Evolutionary conservation across 2,113 vertebrate genomes (phyloP).

Genomic region (Lota lota): DNA sequence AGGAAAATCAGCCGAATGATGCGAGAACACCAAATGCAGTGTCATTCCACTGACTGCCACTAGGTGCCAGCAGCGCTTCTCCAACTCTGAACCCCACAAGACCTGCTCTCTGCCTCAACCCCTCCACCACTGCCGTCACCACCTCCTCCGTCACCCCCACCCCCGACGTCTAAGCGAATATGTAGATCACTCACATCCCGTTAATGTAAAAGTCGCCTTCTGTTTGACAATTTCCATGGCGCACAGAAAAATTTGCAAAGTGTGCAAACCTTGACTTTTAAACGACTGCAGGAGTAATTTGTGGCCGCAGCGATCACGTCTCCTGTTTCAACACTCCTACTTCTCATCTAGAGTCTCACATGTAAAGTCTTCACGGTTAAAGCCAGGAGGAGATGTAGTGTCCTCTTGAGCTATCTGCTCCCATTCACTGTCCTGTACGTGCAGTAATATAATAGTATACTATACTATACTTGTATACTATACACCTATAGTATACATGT

Average conservation of each 20-base stretch:
- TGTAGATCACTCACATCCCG: slow-evolving; percentile 76
- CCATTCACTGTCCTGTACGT: slow-evolving; percentile 39
- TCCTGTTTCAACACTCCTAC: slow-evolving; percentile 40
- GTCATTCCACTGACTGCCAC: slow-evolving; percentile 63
- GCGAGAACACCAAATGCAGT: slow-evolving; percentile 27
- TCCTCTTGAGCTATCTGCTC: slow-evolving; percentile 22
- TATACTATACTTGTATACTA: too few relatives aligned
- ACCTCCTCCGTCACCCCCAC: neutral
- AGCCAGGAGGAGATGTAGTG: slow-evolving; percentile 40
- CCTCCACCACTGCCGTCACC: neutral
- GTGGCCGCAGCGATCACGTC: slow-evolving; percentile 76
- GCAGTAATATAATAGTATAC: slow-evolving; percentile 37
- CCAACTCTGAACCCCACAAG: slow-evolving; percentile 50
- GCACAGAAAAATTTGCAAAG: slow-evolving; percentile 78
- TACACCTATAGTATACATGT: too few relatives aligned
- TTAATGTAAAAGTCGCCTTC: slow-evolving; percentile 72
- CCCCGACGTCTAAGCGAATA: slow-evolving; percentile 58
- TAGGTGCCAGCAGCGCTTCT: slow-evolving; percentile 73
- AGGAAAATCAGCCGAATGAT: too few relatives aligned
- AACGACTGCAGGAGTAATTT: slow-evolving; percentile 64
- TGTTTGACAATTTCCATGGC: slow-evolving; percentile 73
- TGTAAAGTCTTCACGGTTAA: slow-evolving; percentile 54
- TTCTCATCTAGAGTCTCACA: too few relatives aligned
- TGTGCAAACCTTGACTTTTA: slow-evolving; percentile 74
- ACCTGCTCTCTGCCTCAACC: slow-evolving; percentile 1